phyloP scores from a whole-genome alignment of 2,113 vertebrate species.

The Heloderma charlesbogerti region DNA sequence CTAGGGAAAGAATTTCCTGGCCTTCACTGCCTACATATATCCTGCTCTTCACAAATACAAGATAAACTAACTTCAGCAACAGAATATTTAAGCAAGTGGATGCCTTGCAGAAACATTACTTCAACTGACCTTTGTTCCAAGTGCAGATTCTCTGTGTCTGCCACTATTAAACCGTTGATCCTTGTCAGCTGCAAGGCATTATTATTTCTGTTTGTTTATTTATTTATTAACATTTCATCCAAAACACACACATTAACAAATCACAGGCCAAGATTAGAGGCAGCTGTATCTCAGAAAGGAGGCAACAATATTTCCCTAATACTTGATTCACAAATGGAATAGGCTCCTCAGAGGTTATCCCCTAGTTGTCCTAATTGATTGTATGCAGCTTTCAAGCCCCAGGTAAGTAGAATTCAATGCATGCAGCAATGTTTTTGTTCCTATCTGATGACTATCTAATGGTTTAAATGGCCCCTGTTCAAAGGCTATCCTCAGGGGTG shows the following conservation, averaged over 20 bases:
- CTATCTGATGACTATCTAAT: neutral
- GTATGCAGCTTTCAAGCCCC: neutral
- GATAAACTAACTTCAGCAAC: neutral
- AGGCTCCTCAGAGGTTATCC: neutral
- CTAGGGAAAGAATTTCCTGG: neutral
- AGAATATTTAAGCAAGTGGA: neutral
- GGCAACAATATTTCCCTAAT: neutral
- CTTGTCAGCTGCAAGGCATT: slow-evolving; percentile 44
- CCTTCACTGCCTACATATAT: neutral
- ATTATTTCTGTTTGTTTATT: slow-evolving; percentile 23
- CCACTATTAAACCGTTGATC: slow-evolving; percentile 55
- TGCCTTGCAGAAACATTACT: slow-evolving; percentile 23
- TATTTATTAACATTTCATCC: slow-evolving; percentile 50
- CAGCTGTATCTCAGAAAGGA: neutral
- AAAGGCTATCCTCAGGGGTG: neutral
- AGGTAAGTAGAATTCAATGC: neutral
- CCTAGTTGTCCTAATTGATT: neutral
- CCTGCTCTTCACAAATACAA: slow-evolving; percentile 27
- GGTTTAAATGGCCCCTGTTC: neutral
- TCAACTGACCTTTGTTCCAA: slow-evolving; percentile 62
- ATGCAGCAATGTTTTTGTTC: neutral
- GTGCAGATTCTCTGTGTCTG: slow-evolving; percentile 33
- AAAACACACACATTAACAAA: slow-evolving; percentile 9
- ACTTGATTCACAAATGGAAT: neutral
- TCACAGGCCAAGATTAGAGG: neutral